A percentile compares a stretch with the other conserved stretches of the same genome.
Conservation (phyloP, 2,888 invertebrate genomes). For the Polydesmus complanatus region DNA sequence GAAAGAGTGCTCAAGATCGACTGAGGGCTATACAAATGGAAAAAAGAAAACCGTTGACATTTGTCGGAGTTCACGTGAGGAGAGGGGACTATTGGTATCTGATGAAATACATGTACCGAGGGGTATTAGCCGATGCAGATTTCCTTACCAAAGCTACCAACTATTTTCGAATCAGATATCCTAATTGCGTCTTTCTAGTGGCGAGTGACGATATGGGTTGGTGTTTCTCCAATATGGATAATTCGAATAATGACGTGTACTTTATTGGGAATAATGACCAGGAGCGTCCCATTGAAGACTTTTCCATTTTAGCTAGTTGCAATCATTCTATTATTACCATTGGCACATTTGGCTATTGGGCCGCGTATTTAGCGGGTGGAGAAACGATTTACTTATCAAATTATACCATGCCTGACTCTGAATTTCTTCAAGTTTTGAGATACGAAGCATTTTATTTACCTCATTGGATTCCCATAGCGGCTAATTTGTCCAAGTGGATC, state of each 20-base stretch:
- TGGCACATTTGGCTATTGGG: constrained; percentile 29
- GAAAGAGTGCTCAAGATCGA: not conserved
- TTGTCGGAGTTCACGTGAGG: constrained; percentile 20
- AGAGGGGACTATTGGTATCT: constrained; percentile 17
- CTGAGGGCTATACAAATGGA: not conserved
- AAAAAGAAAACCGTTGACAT: not conserved
- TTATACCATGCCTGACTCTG: not conserved
- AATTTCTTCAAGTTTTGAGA: constrained; percentile 5
- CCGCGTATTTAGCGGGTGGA: constrained; percentile 26
- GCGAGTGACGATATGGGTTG: constrained; percentile 19
- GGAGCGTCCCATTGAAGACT: constrained; percentile 9
- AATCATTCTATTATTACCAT: constrained; percentile 26
- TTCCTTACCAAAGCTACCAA: constrained; percentile 17
- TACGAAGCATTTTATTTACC: constrained; percentile 5
- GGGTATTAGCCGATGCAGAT: constrained; percentile 1
- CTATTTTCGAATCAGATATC: constrained; percentile 16
- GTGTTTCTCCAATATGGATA: constrained; percentile 12
- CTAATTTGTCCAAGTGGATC: not conserved
- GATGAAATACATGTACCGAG: constrained; percentile 5
- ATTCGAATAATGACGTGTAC: not conserved
- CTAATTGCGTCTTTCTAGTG: constrained; percentile 18
- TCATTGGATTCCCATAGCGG: constrained; percentile 10
- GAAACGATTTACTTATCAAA: constrained; percentile 19
- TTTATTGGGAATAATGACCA: constrained; percentile 3
- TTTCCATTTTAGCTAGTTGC: constrained; percentile 19